These are phyloP conservation scores for Ophiodon elongatus DNA, from an alignment of 2,113 vertebrate genomes.

Conservation along the genomic window DNA sequence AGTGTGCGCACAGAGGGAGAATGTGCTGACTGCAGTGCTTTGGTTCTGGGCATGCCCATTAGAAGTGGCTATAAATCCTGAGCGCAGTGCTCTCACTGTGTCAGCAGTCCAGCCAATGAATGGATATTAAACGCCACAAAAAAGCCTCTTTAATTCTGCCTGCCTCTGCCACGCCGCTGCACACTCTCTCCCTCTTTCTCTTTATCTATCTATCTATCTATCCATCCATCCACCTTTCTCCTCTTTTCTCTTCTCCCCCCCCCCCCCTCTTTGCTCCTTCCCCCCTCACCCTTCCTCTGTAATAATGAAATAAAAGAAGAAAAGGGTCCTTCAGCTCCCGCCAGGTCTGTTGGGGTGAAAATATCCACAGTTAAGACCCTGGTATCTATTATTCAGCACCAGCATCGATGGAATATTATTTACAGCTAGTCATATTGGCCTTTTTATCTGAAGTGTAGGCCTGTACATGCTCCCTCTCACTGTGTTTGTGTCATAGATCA, in stretches of 20 bases:
- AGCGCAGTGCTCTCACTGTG: constrained; percentile 85
- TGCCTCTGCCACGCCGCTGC: constrained; percentile 71
- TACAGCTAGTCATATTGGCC: constrained; percentile 55
- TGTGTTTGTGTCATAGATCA: neutral
- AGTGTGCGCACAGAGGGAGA: constrained; percentile 64
- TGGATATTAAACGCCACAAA: constrained; percentile 90
- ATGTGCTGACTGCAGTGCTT: constrained; percentile 86
- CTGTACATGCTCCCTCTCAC: neutral
- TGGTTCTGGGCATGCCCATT: constrained; percentile 85
- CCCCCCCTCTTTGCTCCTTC: neutral
- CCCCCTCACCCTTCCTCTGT: neutral
- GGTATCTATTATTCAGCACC: constrained; percentile 54
- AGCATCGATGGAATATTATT: constrained; percentile 75
- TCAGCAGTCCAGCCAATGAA: constrained; percentile 91
- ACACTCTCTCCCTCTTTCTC: constrained; percentile 54
- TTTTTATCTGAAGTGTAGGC: neutral
- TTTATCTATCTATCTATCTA: constrained; percentile 51
- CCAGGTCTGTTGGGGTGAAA: constrained; percentile 45
- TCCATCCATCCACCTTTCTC: constrained; percentile 32
- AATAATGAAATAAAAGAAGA: constrained; percentile 65
- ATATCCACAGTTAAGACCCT: constrained; percentile 50
- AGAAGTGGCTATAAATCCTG: constrained; percentile 87
- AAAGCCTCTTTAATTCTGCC: constrained; percentile 89
- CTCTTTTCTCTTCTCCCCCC: constrained; percentile 5
- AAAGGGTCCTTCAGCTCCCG: constrained; percentile 48